Evolutionary conservation across 2,113 vertebrate species (phyloP), one percentile per base, ranked within the genome.

Genomic region (Phocoena sinus): DNA sequence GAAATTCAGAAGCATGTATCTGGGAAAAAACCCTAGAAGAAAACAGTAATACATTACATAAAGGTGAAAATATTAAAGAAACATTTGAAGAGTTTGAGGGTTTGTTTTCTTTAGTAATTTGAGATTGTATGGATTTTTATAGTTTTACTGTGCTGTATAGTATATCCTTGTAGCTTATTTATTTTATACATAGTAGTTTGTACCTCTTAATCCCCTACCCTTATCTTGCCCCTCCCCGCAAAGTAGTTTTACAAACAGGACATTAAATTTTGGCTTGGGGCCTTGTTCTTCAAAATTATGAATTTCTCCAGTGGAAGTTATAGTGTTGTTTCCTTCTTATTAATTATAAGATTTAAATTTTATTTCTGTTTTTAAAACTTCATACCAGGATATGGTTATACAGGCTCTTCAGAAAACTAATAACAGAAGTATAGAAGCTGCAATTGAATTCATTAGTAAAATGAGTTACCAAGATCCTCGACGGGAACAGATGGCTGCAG

Each of bases 381-480:
- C 21, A 67, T 76, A 97, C 73, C 96, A 99, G 99, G 99, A 99
- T 97, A 99, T 99, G 99, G 99, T 99, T 97, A 98, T 99, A 92
- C 98, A 98, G 98, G 99, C 98, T 97, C 98, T 99, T 89, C 98
- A 99, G 96, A 99, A 99, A 98, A 99, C 99, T 71, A 99, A 99
- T 98, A 99, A 98, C 98, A 99, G 99, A 85, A 99, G 99, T 87
- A 98, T 99, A 98, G 99, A 99, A 98, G 99, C 99, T 58, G 99
- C 99, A 44, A 99, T 99, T 23, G 99, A 99, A 96, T 99, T 99
- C 98, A 99, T 99, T 98, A 99, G 99, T 98, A 99, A 99, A 98
- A 99, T 99, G 99, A 99, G 99, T 98, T 99, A 99, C 98, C 99
- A 99, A 96, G 99, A 99, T 96, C 93, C 99, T 31, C 98, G 99